Conservation (phyloP, 2,797 vertebrate species). For the Enteromius afrohamiltoni region DNA sequence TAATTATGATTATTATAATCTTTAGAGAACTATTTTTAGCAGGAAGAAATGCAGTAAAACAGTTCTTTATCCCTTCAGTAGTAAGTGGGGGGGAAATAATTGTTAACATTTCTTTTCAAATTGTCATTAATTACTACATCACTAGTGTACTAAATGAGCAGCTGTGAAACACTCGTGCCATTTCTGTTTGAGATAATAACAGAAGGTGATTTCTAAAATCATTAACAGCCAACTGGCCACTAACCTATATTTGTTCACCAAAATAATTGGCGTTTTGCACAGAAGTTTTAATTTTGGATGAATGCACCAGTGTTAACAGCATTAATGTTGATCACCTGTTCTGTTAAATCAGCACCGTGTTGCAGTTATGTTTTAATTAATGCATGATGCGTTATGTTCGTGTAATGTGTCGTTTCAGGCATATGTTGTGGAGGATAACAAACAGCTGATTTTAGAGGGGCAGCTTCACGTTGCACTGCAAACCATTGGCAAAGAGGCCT, state of each 20-base stretch:
- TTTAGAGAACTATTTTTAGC: neutral
- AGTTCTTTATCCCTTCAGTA: neutral
- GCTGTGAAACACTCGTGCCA: neutral
- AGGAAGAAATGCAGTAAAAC: neutral
- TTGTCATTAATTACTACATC: neutral
- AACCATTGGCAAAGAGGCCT: conserved; percentile 88
- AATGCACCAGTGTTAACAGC: neutral
- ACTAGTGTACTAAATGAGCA: neutral
- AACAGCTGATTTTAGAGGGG: conserved; percentile 94
- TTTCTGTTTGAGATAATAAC: neutral
- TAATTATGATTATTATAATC: neutral
- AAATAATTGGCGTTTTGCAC: neutral
- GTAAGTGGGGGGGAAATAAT: neutral
- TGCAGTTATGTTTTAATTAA: neutral
- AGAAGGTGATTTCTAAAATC: no score
- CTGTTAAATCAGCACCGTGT: neutral
- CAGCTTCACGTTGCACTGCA: conserved; percentile 92
- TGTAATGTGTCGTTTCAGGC: conserved; percentile 75
- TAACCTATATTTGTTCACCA: neutral
- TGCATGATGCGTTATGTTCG: neutral
- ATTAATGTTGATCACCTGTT: neutral
- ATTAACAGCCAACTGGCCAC: no score
- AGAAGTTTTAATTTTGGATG: neutral
- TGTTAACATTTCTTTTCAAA: neutral
- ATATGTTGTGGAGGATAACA: conserved; percentile 94